phyloP scores from a whole-genome alignment of 2,888 invertebrate genomes.

The Microdon myrmicae region DNA sequence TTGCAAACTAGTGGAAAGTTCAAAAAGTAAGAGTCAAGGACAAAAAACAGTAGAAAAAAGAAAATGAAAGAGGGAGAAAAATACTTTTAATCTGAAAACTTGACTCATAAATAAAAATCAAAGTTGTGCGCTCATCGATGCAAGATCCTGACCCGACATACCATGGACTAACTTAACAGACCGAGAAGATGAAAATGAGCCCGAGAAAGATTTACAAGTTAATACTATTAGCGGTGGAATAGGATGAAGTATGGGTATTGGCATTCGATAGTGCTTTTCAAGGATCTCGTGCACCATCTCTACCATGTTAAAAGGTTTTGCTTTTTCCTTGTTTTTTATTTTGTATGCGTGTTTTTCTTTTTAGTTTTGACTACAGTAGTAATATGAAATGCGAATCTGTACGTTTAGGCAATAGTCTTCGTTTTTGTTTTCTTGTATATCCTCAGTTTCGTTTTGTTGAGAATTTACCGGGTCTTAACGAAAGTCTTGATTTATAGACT shows the following conservation, averaged over 20 bases:
- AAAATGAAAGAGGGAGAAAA: slow-evolving; percentile 15
- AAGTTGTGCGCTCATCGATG: slow-evolving; percentile 43
- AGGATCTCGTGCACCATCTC: too few relatives aligned
- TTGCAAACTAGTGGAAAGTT: slow-evolving; percentile 16
- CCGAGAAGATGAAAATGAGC: slow-evolving; percentile 45
- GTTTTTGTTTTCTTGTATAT: too few relatives aligned
- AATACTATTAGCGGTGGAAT: slow-evolving; percentile 33
- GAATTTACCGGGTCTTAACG: too few relatives aligned
- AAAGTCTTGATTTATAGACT: too few relatives aligned
- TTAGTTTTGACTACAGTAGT: too few relatives aligned
- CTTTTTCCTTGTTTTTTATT: too few relatives aligned
- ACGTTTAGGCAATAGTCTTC: too few relatives aligned
- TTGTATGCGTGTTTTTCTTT: too few relatives aligned
- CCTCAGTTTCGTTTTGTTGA: too few relatives aligned
- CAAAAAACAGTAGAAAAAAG: background rate
- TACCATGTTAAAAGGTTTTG: too few relatives aligned
- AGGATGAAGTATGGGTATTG: slow-evolving; percentile 44
- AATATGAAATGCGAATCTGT: too few relatives aligned
- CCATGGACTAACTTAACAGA: slow-evolving; percentile 19
- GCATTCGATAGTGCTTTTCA: slow-evolving; percentile 31
- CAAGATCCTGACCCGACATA: slow-evolving; percentile 4
- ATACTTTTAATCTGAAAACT: slow-evolving; percentile 50
- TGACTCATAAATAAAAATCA: slow-evolving; percentile 53
- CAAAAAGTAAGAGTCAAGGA: background rate
- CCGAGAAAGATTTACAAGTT: slow-evolving; percentile 45